phyloP scores from a whole-genome alignment of 2,797 vertebrate genomes.

The Spinus olivaceus region DNA sequence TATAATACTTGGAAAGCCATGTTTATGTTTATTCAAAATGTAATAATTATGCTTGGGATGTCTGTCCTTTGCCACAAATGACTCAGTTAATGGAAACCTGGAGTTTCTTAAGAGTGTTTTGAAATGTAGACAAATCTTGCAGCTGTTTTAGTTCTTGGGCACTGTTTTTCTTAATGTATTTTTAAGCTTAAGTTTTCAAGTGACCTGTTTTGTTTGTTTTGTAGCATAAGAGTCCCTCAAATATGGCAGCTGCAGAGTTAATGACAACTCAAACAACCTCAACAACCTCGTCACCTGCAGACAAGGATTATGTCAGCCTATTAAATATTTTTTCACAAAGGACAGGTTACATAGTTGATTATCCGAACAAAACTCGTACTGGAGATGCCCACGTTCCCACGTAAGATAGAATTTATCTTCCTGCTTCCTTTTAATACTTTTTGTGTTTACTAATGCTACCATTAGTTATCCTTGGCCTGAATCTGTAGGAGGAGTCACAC shows the following conservation, averaged over 20 bases:
- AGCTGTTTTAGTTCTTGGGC: not conserved
- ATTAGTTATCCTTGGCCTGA: not conserved
- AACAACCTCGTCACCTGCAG: not conserved
- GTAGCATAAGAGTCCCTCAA: not conserved
- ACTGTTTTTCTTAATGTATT: not conserved
- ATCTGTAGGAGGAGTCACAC: not conserved
- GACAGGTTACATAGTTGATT: rapidly evolving
- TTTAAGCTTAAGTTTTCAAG: not conserved
- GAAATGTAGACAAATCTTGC: not conserved
- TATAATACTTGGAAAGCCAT: not conserved
- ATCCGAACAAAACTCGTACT: rapidly evolving
- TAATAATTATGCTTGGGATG: not conserved
- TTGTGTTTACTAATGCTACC: not conserved
- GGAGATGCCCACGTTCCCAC: not conserved
- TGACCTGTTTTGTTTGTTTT: not conserved
- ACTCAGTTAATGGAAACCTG: not conserved
- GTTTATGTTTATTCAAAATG: not conserved
- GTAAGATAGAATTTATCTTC: conserved; percentile 14
- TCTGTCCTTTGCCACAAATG: not conserved
- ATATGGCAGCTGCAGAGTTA: not conserved
- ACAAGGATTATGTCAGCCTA: not conserved
- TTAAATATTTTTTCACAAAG: not conserved
- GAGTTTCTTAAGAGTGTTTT: not conserved
- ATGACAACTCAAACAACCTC: rapidly evolving
- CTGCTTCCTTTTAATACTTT: not conserved